These are phyloP conservation scores for Ptychobarbus kaznakovi DNA, from an alignment of 2,797 vertebrate species.

Conservation along the genomic window DNA sequence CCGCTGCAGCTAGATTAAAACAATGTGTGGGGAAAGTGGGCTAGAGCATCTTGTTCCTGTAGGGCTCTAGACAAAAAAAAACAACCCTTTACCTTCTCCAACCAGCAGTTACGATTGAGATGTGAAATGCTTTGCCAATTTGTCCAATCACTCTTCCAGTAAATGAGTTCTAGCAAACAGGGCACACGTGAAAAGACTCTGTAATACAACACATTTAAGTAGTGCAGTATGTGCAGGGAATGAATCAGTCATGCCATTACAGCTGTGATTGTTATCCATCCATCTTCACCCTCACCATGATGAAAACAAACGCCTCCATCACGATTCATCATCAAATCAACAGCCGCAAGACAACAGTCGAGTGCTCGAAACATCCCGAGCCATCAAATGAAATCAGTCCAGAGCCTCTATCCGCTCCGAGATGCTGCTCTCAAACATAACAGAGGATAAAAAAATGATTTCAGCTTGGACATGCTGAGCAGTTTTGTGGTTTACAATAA, in stretches of 20 bases:
- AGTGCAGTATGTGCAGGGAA: constrained; percentile 20
- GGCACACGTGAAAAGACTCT: not conserved
- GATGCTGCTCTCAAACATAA: constrained; percentile 60
- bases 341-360: not conserved
- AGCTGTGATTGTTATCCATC: constrained; percentile 25
- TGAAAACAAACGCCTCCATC: constrained; percentile 66
- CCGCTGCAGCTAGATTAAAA: constrained; percentile 62
- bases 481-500: constrained; percentile 21
- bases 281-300: constrained; percentile 18
- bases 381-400: constrained; percentile 67
- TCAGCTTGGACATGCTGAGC: constrained; percentile 48
- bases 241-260: constrained; percentile 42
- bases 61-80: not conserved
- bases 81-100: constrained; percentile 35
- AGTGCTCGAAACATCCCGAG: constrained; percentile 65
- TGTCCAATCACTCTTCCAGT: constrained; percentile 8
- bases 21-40: constrained; percentile 57
- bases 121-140: constrained; percentile 34
- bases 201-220: not conserved
- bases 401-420: constrained; percentile 57
- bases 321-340: constrained; percentile 44
- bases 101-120: constrained; percentile 17
- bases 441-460: constrained; percentile 59
- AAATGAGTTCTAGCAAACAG: constrained; percentile 33
- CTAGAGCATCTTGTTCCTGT: constrained; percentile 54